Evolutionary conservation across 2,888 invertebrate genomes (phyloP).

Genomic region (Hypolimnas misippus): DNA sequence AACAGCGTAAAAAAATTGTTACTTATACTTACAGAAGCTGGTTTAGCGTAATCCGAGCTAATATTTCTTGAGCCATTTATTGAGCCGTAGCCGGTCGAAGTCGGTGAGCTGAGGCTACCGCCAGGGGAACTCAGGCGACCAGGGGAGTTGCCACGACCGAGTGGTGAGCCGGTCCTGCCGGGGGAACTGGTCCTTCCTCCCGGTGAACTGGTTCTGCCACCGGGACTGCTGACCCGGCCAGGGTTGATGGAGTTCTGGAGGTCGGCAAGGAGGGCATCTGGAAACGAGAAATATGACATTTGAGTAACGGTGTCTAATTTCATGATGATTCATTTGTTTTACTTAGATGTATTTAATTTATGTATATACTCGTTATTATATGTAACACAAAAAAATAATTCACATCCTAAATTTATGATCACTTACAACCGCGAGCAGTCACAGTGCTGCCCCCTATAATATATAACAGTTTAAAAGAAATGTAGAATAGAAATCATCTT

Average conservation of each 20-base stretch:
- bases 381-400: too few relatives aligned
- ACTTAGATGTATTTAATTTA: too few relatives aligned
- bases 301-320: neutral
- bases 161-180: slow-evolving; percentile 67
- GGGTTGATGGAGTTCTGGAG: slow-evolving; percentile 95
- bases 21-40: slow-evolving; percentile 84
- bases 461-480: too few relatives aligned
- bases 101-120: slow-evolving; percentile 78
- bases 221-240: slow-evolving; percentile 83
- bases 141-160: slow-evolving; percentile 77
- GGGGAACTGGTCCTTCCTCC: slow-evolving; percentile 82
- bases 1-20: neutral
- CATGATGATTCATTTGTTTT: neutral
- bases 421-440: too few relatives aligned
- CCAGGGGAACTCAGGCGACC: slow-evolving; percentile 78
- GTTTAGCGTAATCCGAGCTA: slow-evolving; percentile 78
- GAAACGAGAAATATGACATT: slow-evolving; percentile 56
- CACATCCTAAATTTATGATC: too few relatives aligned
- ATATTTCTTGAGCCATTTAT: slow-evolving; percentile 87
- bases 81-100: slow-evolving; percentile 90
- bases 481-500: too few relatives aligned
- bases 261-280: slow-evolving; percentile 98
- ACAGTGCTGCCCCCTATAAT: too few relatives aligned
- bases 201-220: slow-evolving; percentile 66
- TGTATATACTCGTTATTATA: too few relatives aligned